Evolutionary conservation across 2,113 vertebrate species (phyloP), one percentile per base, ranked within the genome.

Genomic region (Prunella himalayana): DNA sequence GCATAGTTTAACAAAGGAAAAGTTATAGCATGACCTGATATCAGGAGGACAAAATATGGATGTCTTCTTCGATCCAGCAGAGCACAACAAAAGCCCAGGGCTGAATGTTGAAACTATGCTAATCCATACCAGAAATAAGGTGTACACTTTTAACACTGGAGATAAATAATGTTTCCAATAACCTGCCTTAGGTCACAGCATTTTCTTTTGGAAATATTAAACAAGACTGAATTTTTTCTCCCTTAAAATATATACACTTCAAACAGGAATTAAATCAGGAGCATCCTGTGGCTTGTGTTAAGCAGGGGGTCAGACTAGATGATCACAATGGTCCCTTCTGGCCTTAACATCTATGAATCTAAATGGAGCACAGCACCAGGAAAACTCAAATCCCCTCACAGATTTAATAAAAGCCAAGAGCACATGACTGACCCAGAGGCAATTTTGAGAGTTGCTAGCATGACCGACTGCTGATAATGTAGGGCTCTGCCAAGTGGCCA

Each of bases 371-470:
- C 4, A 81, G 28, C 79, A 81, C 79, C 76, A 78, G 76, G 41
- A 96, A 79, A 88, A 92, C 76, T 88, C 85, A 88, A 88, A 86
- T 82, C 47, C 88, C 61, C 50, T 86, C 93, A 88, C 57, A 98
- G 88, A 85, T 96, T 96, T 89, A 86, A 80, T 90, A 95, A 93
- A 92, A 96, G 64, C 82, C 76, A 78, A 92, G 81, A 94, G 73
- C 97, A 97, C 94, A 95, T 97, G 97, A 95, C 71, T 89, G 69
- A 68, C 91, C 92, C 94, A 57, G 86, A 79, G 91, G 92, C 83
- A 76, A 79, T 95, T 89, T 70, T 89, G 65, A 86, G 91, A 79
- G 31, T 1, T 91, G 18, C 57, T 90, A 57, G 53, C 86, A 61
- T 94, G 90, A 94, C 93, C 2, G 10, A 90, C 95, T 97, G 94